A percentile compares a stretch with the other conserved stretches of the same genome.
Evolutionary conservation across 2,113 vertebrate species (phyloP).

Genomic region (Mus pahari): DNA sequence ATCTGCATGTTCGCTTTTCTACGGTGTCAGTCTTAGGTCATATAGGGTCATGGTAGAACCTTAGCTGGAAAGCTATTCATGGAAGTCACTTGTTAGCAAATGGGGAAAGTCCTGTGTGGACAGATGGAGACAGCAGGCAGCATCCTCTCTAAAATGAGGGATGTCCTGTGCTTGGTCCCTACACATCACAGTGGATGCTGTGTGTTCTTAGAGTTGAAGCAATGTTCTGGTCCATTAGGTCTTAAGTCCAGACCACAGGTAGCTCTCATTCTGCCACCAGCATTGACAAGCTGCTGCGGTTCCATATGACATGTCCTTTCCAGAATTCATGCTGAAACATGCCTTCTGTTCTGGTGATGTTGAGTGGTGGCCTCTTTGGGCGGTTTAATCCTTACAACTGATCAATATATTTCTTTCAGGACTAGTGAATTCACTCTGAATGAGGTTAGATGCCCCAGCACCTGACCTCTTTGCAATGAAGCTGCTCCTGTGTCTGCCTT

Average conservation of each 20-base stretch:
- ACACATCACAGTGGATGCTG: accelerated
- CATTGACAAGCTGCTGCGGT: neutral
- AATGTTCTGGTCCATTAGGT: neutral
- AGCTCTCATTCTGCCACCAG: accelerated
- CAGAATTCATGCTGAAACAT: neutral
- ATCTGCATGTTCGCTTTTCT: neutral
- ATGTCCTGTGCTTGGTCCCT: neutral
- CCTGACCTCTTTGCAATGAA: neutral
- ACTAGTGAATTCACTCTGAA: neutral
- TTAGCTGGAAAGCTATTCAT: neutral
- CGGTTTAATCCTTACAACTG: neutral
- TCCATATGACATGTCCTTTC: neutral
- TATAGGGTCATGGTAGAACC: neutral
- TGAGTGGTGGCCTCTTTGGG: no score
- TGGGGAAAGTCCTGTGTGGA: neutral
- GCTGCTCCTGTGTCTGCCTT: neutral
- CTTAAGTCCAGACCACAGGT: no score
- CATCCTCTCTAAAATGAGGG: neutral
- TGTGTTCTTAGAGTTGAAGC: neutral
- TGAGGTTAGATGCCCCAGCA: no score
- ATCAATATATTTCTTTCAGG: neutral
- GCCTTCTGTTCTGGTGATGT: no score
- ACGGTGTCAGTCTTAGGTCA: neutral
- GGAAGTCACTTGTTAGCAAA: neutral
- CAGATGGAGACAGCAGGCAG: no score